Evolutionary conservation across 1,140 invertebrate genomes (phyloP), one percentile per base, ranked within the genome.

Genomic region (Sarcophaga peregrina): DNA sequence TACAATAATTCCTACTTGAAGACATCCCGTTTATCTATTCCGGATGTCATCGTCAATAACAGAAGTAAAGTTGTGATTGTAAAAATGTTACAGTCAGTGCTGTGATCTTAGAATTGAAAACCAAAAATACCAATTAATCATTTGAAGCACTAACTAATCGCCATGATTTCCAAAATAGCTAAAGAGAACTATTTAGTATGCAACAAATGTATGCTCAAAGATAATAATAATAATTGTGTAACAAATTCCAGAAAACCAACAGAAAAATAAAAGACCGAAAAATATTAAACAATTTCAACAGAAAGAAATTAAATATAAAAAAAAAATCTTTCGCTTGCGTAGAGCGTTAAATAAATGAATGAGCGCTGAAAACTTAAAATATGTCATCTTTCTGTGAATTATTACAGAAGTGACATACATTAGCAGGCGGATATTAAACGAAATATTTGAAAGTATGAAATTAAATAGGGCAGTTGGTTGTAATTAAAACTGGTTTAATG

Each of bases 401-500:
- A 62, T 15, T 62, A n/a, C 62, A 25, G 17, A 68, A 8, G 62
- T 68, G 17, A 17, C 17, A 68, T 2, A 25, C 20, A 6, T 25
- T 58, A n/a, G 52, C n/a, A 20, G 17, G 8, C 20, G 17, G 17
- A 20, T 15, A 62, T 62, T 62, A 15, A 62, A 62, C 54, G 10
- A 62, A 62, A 68, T n/a, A 25, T 25, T 68, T 68, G 20, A 68
- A 6, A 20, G 13, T 0, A 25, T 15, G 20, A 20, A 58, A 68
- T 20, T 68, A 20, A n/a, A 8, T 20, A 20, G n/a, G 20, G n/a
- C 7, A 8, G 62, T 20, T 68, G 9, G 17, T 68, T n/a, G 10
- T 52, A 52, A 52, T 68, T 68, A 25, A 68, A 68, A 68, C 62
- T 25, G 17, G 62, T 68, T 68, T 68, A 68, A 68, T 68, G 7